Evolutionary conservation across 2,113 vertebrate genomes (phyloP).

Genomic region (Leptocoma aspasia): DNA sequence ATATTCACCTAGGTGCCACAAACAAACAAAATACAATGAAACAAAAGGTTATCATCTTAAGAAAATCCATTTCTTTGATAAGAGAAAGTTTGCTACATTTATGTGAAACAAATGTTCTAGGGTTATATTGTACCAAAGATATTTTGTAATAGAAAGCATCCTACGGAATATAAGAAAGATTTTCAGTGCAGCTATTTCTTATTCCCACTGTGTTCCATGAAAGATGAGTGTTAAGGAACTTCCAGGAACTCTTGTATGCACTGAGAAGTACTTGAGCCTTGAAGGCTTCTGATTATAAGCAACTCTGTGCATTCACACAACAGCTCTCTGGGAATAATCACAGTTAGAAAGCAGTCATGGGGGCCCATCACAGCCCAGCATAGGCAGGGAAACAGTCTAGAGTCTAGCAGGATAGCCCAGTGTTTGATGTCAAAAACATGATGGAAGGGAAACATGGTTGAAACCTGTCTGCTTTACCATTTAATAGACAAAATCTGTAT

Average conservation of each 20-base stretch:
- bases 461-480: not conserved
- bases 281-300: not conserved
- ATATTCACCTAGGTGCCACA: conserved; percentile 85
- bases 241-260: not conserved
- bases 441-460: not conserved
- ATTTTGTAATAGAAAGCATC: not conserved
- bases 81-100: not conserved
- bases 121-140: not conserved
- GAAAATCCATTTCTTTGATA: not conserved
- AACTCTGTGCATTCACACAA: not conserved
- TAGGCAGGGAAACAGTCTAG: not conserved
- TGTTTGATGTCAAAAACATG: not conserved
- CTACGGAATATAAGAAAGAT: not conserved
- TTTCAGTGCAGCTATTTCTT: not conserved
- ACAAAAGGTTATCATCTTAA: not conserved
- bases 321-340: not conserved
- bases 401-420: not conserved
- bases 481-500: not conserved
- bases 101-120: not conserved
- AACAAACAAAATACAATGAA: conserved; percentile 38
- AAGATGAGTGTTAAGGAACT: not conserved
- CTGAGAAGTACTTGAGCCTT: not conserved
- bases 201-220: not conserved
- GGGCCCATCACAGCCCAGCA: not conserved
- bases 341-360: not conserved